Evolutionary conservation across 2,888 invertebrate species (phyloP).

Genomic region (Drosophila barbarae): DNA sequence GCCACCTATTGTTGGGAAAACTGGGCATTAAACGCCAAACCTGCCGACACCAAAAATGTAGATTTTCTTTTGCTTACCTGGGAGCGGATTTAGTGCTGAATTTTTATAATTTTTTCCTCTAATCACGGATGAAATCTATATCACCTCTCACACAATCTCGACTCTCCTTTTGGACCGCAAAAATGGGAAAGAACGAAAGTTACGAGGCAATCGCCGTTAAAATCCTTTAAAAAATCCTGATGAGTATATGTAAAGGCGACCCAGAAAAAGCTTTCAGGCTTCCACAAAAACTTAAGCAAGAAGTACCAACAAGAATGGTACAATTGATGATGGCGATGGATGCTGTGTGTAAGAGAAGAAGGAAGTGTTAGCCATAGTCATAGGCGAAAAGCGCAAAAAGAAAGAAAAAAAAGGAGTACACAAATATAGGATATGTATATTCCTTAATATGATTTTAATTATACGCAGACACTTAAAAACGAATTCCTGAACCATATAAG

Average conservation of each 20-base stretch:
- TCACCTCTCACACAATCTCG: too few relatives aligned
- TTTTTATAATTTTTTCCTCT: too few relatives aligned
- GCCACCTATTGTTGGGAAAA: too few relatives aligned
- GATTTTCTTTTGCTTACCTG: too few relatives aligned
- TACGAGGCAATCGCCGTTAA: too few relatives aligned
- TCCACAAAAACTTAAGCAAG: constrained; percentile 54
- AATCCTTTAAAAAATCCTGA: not conserved
- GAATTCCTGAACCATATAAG: not conserved
- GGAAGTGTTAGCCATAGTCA: constrained; percentile 23
- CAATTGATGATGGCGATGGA: constrained; percentile 45
- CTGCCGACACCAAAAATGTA: too few relatives aligned
- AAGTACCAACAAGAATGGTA: constrained; percentile 62
- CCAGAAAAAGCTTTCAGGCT: constrained; percentile 57
- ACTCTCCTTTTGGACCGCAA: too few relatives aligned
- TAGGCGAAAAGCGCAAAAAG: constrained; percentile 14
- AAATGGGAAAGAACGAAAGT: too few relatives aligned
- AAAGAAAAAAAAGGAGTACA: constrained; percentile 17
- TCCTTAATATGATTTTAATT: not conserved
- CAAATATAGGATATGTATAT: constrained; percentile 1
- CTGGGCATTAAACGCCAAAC: too few relatives aligned
- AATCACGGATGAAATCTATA: too few relatives aligned
- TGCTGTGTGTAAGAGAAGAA: constrained; percentile 14
- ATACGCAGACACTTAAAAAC: constrained; percentile 1
- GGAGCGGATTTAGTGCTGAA: too few relatives aligned
- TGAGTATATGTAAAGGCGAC: constrained; percentile 28